Evolutionary conservation across 1,140 invertebrate genomes (phyloP).

Genomic region (Plectrocnemia conspersa): DNA sequence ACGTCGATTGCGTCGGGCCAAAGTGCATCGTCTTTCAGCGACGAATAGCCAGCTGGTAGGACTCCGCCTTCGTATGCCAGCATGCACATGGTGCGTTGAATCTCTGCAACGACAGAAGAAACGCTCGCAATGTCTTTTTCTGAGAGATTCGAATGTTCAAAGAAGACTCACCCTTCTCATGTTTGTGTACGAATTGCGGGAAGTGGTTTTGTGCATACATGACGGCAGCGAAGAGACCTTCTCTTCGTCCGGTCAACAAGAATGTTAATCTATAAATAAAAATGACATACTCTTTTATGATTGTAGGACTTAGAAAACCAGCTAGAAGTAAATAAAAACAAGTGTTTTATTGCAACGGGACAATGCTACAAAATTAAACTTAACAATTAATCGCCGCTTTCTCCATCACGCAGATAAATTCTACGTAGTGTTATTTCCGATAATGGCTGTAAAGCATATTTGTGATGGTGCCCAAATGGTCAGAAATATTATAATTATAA

Average conservation of each 20-base stretch:
- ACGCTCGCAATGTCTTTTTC: too few relatives aligned
- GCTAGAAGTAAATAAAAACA: too few relatives aligned
- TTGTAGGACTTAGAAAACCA: too few relatives aligned
- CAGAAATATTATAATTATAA: too few relatives aligned
- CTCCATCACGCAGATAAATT: too few relatives aligned
- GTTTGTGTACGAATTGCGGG: constrained; percentile 72
- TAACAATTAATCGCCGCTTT: too few relatives aligned
- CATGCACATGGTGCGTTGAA: constrained; percentile 31
- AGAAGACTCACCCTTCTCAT: constrained; percentile 69
- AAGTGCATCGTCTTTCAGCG: constrained; percentile 31
- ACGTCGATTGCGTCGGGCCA: constrained; percentile 74
- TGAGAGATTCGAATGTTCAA: background rate
- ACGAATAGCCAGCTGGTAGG: constrained; percentile 21
- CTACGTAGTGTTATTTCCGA: too few relatives aligned
- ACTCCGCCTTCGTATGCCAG: constrained; percentile 28
- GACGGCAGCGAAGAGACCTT: constrained; percentile 60
- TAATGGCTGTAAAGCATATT: too few relatives aligned
- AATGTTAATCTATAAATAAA: constrained; percentile 43
- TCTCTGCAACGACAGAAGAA: constrained; percentile 21
- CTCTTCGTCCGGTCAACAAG: constrained; percentile 39
- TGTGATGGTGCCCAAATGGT: too few relatives aligned
- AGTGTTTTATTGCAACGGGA: too few relatives aligned
- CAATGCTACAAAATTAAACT: too few relatives aligned
- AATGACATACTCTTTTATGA: too few relatives aligned
- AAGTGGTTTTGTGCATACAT: constrained; percentile 82